A percentile compares a stretch with the other conserved stretches of the same genome.
These are phyloP conservation scores for Carcharodon carcharias DNA, from an alignment of 2,797 vertebrate species.

Conservation along the genomic window DNA sequence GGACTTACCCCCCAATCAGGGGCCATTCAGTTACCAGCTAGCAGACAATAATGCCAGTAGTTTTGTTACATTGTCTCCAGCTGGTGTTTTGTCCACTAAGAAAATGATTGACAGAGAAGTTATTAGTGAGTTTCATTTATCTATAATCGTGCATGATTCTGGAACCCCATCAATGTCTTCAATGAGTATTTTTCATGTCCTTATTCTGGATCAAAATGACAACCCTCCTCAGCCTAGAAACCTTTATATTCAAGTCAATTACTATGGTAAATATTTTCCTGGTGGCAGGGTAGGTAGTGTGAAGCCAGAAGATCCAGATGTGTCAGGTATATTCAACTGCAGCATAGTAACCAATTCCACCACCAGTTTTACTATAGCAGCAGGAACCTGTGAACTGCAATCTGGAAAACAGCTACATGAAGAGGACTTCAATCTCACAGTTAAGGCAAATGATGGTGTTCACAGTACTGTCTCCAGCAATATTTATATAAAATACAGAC, in stretches of 20 bases:
- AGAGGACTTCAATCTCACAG: slow-evolving; percentile 63
- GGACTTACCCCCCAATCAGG: slow-evolving; percentile 61
- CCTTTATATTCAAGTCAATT: slow-evolving; percentile 66
- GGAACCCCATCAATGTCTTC: slow-evolving; percentile 59
- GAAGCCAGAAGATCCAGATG: slow-evolving; percentile 59
- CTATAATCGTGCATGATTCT: slow-evolving; percentile 57
- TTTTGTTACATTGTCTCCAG: slow-evolving; percentile 55
- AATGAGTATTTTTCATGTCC: slow-evolving; percentile 53
- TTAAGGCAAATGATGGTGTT: slow-evolving; percentile 60
- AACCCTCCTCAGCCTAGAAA: slow-evolving; percentile 57
- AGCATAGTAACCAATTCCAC: slow-evolving; percentile 53
- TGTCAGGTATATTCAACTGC: slow-evolving; percentile 58
- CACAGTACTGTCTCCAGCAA: slow-evolving; percentile 64
- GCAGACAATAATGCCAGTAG: slow-evolving; percentile 45
- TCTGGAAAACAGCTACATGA: slow-evolving; percentile 61
- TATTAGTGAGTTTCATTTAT: slow-evolving; percentile 48
- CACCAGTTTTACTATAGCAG: slow-evolving; percentile 59
- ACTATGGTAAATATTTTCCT: slow-evolving; percentile 63
- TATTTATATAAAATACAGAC: slow-evolving; percentile 64
- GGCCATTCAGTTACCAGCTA: slow-evolving; percentile 63
- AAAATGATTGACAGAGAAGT: slow-evolving; percentile 56
- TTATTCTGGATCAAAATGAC: slow-evolving; percentile 63
- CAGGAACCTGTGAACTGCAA: slow-evolving; percentile 63
- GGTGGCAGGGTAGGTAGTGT: slow-evolving; percentile 64
- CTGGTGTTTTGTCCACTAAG: slow-evolving; percentile 60